Evolutionary conservation across 1,140 invertebrate genomes (phyloP), one percentile per base, ranked within the genome.

Genomic region (Portunus trituberculatus): DNA sequence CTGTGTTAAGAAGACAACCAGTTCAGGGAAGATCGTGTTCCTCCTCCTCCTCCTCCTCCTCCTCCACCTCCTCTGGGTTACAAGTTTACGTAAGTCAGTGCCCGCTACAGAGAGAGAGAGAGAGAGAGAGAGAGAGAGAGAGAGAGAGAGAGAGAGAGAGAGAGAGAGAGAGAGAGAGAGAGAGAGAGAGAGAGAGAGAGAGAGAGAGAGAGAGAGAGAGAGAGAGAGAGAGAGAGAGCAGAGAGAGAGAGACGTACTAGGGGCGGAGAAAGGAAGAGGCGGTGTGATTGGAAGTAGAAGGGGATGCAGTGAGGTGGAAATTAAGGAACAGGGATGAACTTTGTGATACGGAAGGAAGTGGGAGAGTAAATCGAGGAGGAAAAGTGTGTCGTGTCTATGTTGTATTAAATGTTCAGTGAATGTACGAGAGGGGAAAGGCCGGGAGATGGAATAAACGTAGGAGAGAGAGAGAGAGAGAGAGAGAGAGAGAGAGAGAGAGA

Each of bases 51-150:
- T 16, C 14, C n/a, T 88, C 32, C 86, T 88, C n/a, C 16, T 88
- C 86, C 4, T 16, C 14, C 25, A 16, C 31, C 29, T 88, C n/a
- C 32, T 39, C 29, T 28, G 25, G 86, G 86, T 88, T 88, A 88
- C 25, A 46, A 88, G 86, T 88, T 88, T 88, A 88, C 86, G 31
- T 88, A 88, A 88, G 86, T 46, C 16, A 76, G 25, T 76, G 67
- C 67, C n/a, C 28, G 8, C 20, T 7, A 92, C 2, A 82, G 52
- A 92, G 59, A 25, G 52, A 76, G 91, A 4, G 32, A 29, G 8
- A 20, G 46, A 31, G 14, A 29, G 90, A 67, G 89, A 48, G 48
- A 48, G 48, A 29, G 89, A 91, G 90, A 45, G 83, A 32, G 16
- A 31, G 10, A 28, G 39, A 87, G 84, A 87, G 14, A 39, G 28